A percentile compares a stretch with the other conserved stretches of the same genome.
Evolutionary conservation across 2,888 invertebrate species (phyloP).

Genomic region (Ophion ventricosus): DNA sequence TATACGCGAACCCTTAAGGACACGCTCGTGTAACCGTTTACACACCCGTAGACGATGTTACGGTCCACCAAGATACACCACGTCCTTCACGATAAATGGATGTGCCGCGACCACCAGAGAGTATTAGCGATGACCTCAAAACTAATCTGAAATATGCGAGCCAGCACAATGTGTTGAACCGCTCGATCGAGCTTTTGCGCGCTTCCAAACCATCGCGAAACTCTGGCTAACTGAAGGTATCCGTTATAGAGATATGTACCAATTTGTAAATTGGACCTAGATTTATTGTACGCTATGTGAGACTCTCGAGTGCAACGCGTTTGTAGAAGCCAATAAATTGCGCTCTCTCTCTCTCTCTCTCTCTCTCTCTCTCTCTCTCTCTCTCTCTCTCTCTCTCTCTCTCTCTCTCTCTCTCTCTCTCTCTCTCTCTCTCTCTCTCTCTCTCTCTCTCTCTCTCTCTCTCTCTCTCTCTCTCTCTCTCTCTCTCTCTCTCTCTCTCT

Average conservation of each 20-base stretch:
- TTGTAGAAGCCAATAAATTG: conserved; percentile 48
- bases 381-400: conserved; percentile 17
- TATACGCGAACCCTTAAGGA: neutral
- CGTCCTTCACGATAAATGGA: conserved; percentile 28
- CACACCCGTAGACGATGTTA: conserved; percentile 8
- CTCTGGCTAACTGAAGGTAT: conserved; percentile 26
- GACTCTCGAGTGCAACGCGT: conserved; percentile 25
- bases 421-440: conserved; percentile 15
- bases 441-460: conserved; percentile 15
- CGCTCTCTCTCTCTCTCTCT: conserved; percentile 3
- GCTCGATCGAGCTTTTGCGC: conserved; percentile 12
- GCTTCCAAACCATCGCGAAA: conserved; percentile 13
- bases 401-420: conserved; percentile 9
- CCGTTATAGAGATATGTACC: conserved; percentile 54
- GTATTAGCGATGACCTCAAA: conserved; percentile 56
- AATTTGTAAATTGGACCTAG: conserved; percentile 59
- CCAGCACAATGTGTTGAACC: neutral
- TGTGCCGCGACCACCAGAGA: conserved; percentile 18
- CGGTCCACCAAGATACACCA: conserved; percentile 24
- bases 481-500: conserved; percentile 15
- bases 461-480: conserved; percentile 13
- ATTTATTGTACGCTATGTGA: conserved; percentile 45
- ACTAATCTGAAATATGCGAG: conserved; percentile 41
- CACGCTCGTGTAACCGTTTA: neutral
- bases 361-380: conserved; percentile 19